Conservation (phyloP, 1,140 invertebrate genomes). For the Rhagoletis pomonella region DNA sequence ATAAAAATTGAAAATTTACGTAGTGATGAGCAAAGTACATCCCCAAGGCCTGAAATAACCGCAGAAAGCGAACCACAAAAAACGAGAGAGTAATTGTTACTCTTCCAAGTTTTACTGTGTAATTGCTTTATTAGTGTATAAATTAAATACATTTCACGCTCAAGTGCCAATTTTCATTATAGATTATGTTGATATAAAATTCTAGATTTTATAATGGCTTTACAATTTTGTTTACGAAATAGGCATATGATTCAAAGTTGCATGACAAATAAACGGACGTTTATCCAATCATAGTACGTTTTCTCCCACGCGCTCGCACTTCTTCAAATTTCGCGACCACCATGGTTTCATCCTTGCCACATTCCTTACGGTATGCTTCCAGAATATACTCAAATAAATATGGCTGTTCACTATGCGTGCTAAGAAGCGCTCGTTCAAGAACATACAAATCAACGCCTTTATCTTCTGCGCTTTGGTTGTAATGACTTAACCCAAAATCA, state of each 20-base stretch:
- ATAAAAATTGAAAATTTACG: constrained; percentile 66
- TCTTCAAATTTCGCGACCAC: constrained; percentile 92
- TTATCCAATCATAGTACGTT: constrained; percentile 95
- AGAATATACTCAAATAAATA: constrained; percentile 86
- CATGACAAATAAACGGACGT: no score
- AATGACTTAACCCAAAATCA: constrained; percentile 94
- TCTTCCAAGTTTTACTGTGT: neutral
- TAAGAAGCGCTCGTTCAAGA: constrained; percentile 92
- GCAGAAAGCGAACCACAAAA: neutral
- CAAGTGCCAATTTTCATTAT: no score
- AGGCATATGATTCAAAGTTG: no score
- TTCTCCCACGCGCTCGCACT: constrained; percentile 91
- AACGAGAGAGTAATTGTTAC: neutral
- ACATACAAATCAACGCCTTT: constrained; percentile 99
- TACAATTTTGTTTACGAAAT: no score
- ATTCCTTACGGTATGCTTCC: constrained; percentile 80
- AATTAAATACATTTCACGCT: no score
- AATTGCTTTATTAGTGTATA: neutral
- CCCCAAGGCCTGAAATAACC: no score
- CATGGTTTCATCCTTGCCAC: constrained; percentile 79
- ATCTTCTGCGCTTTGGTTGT: constrained; percentile 88
- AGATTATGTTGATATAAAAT: no score
- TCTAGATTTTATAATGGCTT: no score
- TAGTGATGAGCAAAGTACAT: neutral
- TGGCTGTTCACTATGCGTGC: constrained; percentile 89